Base-by-base conservation (phyloP, 2,797 vertebrate species). In the Phaenicophaeus curvirostris region DNA sequence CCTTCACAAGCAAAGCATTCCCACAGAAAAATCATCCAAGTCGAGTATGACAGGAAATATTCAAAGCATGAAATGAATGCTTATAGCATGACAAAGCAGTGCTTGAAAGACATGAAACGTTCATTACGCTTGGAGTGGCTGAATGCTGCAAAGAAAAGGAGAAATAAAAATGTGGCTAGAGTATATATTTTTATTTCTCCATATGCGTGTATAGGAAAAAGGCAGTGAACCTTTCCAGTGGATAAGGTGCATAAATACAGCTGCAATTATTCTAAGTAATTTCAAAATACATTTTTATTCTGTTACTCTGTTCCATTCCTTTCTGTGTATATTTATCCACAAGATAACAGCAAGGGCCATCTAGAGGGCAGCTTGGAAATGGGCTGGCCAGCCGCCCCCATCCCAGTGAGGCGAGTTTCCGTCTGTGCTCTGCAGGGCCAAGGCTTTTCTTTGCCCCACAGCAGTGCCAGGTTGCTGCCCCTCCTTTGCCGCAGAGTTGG, bases 21-120 rank as follows among this genome's bases (percentile, higher is more conserved):
- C 51, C 53, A 83, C 66, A 88, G 94, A 92, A 96, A 89, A 94
- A 14, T 53, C 75, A 81, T 94, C 81, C 28, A 62, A 79, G 74
- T 79, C 66, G 8, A 86, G 65, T 46, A 69, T 94, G 80, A 94
- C 75, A 78, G 81, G 94, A 89, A 90, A 72, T 94, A 92, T 83
- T 96, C 94, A 73, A 90, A 90, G 85, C 51, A 81, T 85, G 85
- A 94, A 93, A 88, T 84, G 91, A 96, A 93, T 82, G 51, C 57
- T 71, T 79, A 75, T 77, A 81, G 81, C 65, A 51, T 76, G 76
- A 93, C 94, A 90, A 89, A 94, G 84, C 91, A 59, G 74, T 53
- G 83, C 85, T 73, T 94, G 95, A 96, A 85, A 93, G 91, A 92
- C 80, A 50, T 33, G 78, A 94, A 94, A 84, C 4, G 78, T 84